Percentiles rank a stretch among this genome's conserved stretches.
Conservation (phyloP, 2,888 invertebrate genomes). For the Ectemnius lituratus region DNA sequence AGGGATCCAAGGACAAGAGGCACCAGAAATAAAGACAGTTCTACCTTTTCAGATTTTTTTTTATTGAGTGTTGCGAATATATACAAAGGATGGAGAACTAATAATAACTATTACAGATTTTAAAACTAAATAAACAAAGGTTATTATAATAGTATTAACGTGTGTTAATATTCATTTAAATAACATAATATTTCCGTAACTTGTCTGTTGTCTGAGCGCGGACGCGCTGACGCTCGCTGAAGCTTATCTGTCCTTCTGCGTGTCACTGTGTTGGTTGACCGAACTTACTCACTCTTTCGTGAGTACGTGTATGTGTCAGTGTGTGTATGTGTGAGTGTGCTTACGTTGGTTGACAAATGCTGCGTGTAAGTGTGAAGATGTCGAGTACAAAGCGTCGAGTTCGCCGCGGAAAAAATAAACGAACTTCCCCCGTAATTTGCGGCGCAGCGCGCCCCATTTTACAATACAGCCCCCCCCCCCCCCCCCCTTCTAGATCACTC, state of each 20-base stretch:
- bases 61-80: slow-evolving; percentile 77
- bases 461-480: too few species aligned
- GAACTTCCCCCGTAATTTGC: too few species aligned
- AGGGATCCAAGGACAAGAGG: neutral
- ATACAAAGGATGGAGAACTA: slow-evolving; percentile 77
- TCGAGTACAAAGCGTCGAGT: too few species aligned
- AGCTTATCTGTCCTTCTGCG: too few species aligned
- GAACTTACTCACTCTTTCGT: too few species aligned
- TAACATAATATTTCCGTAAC: slow-evolving; percentile 71
- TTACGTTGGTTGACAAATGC: too few species aligned
- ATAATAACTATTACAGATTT: slow-evolving; percentile 72
- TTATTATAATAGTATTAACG: slow-evolving; percentile 74
- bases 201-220: slow-evolving; percentile 29
- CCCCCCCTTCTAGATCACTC: too few species aligned
- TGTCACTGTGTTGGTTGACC: too few species aligned
- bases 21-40: neutral
- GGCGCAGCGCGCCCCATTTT: too few species aligned
- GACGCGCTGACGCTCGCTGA: slow-evolving; percentile 17
- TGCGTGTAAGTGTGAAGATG: neutral
- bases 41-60: slow-evolving; percentile 53
- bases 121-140: slow-evolving; percentile 77
- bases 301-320: too few species aligned
- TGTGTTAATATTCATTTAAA: slow-evolving; percentile 76
- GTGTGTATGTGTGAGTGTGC: too few species aligned
- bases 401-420: too few species aligned